These are phyloP conservation scores for Carcharodon carcharias DNA, from an alignment of 2,797 vertebrate genomes.

Conservation along the genomic window DNA sequence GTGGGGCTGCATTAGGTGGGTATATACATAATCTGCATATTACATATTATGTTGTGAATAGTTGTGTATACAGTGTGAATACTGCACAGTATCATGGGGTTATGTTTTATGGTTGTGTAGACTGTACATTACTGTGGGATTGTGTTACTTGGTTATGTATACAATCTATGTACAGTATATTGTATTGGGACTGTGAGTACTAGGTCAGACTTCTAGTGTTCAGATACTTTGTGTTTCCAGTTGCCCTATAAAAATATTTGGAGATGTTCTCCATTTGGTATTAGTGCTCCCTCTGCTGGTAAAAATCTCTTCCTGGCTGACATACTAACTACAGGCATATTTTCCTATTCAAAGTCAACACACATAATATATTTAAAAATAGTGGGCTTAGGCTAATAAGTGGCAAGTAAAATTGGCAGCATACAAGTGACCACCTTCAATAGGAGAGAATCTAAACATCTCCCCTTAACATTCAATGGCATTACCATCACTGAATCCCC, in stretches of 20 bases:
- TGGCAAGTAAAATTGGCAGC: background rate
- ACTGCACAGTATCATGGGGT: background rate
- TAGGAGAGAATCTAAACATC: background rate
- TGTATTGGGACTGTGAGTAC: background rate
- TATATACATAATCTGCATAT: background rate
- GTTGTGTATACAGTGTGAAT: background rate
- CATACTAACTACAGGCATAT: background rate
- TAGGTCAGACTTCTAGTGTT: background rate
- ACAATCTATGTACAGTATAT: background rate
- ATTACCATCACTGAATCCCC: background rate
- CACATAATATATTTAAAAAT: background rate
- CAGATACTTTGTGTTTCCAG: background rate
- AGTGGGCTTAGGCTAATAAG: background rate
- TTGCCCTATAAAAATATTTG: background rate
- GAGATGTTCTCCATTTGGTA: background rate
- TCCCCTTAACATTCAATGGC: background rate
- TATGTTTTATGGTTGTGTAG: background rate
- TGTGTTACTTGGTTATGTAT: background rate
- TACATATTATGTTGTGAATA: background rate
- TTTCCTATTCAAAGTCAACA: background rate
- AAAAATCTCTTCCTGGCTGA: background rate
- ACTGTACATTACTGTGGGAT: background rate
- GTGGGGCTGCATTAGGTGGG: background rate
- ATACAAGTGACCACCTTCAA: background rate
- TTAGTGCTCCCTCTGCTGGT: constrained; percentile 33